Base-by-base conservation (phyloP, 2,113 vertebrate species). In the Emydocephalus ijimae region DNA sequence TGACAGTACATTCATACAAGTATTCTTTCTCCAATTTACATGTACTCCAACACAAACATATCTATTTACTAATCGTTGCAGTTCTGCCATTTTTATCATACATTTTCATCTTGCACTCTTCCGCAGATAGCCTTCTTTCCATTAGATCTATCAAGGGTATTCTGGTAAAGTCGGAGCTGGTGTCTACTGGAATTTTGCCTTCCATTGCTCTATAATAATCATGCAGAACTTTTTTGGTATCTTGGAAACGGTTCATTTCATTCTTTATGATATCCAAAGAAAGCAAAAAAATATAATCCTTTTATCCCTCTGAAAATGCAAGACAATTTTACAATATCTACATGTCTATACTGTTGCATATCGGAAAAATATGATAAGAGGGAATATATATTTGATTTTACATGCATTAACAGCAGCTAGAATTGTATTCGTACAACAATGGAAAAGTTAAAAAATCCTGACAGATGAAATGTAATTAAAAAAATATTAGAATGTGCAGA, bases 201-300 rank as follows among this genome's bases (percentile, higher is more conserved):
- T 96, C 97, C 98, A 98, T 98, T 93, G 96, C 96, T 52, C 96
- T 96, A 23, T 99, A 99, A 95, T 99, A 99, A 94, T 98, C 98
- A 92, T 94, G 97, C 87, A 99, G 97, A 93, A 99, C 91, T 94
- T 87, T 96, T 86, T 98, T 94, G 5, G 98, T 98, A 93, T 98
- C 98, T 96, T 98, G 98, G 95, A 99, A 99, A 94, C 98, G 98
- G 96, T 98, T 98, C 94, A 99, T 24, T 96, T 99, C 99, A 96
- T 94, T 97, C 99, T 99, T 87, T 87, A 93, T 93, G 24, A 69
- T 96, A 34, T 88, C 94, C 9, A 96, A 34, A 26, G 91, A 4
- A 45, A 85, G 91, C 54, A 85, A 81, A 57, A 64, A 23, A 93
- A 3, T 4, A 34, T 18, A 93, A 89, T 4, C 81, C 34, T 81